These are phyloP conservation scores for Lynx canadensis DNA, from an alignment of 2,113 vertebrate species.

Conservation along the genomic window DNA sequence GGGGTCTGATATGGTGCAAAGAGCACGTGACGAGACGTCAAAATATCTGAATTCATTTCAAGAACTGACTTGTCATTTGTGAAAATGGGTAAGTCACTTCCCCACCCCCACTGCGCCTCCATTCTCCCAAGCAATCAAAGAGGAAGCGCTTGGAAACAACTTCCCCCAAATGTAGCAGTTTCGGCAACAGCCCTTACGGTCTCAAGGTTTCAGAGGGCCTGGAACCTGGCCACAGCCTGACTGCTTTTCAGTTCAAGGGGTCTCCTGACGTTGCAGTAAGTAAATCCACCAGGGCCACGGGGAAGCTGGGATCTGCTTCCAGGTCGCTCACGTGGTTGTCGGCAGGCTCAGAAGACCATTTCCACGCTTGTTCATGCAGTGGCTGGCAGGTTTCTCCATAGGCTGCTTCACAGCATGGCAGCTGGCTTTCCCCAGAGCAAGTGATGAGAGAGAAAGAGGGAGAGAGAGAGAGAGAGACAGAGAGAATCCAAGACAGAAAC, in stretches of 20 bases:
- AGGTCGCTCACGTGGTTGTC: accelerated
- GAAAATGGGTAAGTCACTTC: neutral
- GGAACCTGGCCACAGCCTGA: neutral
- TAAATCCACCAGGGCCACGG: neutral
- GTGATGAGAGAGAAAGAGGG: neutral
- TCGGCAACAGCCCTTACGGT: neutral
- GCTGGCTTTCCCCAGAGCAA: neutral
- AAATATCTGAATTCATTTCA: neutral
- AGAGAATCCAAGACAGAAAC: neutral
- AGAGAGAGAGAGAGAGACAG: neutral
- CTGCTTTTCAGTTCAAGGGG: neutral
- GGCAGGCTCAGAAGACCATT: neutral
- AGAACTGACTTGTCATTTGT: neutral
- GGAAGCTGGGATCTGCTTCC: neutral
- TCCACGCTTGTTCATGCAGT: neutral
- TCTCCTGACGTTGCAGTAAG: neutral
- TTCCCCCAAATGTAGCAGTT: neutral
- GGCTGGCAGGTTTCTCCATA: neutral
- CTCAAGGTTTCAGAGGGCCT: neutral
- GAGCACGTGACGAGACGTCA: neutral
- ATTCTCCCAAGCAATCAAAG: neutral
- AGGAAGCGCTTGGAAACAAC: neutral
- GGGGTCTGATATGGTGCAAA: neutral
- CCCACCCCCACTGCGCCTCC: neutral
- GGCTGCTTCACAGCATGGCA: neutral